Base-by-base conservation (phyloP, 2,113 vertebrate species). In the Tor tambroides region DNA sequence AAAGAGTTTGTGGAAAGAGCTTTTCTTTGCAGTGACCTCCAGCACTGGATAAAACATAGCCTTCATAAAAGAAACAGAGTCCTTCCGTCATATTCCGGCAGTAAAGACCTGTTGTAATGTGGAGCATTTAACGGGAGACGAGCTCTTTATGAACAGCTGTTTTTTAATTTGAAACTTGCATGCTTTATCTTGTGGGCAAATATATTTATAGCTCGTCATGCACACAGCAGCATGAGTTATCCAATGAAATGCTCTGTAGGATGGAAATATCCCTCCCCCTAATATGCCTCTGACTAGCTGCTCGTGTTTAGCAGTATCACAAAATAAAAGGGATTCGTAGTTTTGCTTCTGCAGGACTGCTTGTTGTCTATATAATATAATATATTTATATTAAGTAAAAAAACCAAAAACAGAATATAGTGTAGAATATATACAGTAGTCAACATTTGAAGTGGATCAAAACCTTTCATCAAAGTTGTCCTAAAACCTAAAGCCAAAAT, bases 11-110 rank as follows among this genome's bases (percentile, higher is more conserved):
- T 69, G 30, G 30, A 11, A 11, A 23, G 32, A 21, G 32, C 32
- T 72, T 72, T 72, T 72, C 35, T n/a, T 41, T 72, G 69, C 69
- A 6, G 69, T 72, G 32, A 72, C 69, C 69, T 72, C 32, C 32
- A 72, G 32, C 67, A 21, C 30, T 19, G 17, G 67, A 71, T 72
- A 41, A 41, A 72, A 72, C 35, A 72, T 72, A 4, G 21, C 21
- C 32, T 41, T 72, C 69, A 72, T 72, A 41, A 72, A 72, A 41
- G 35, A 41, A 41, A 41, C 10, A 3, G 35, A 72, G 32, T 72
- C 35, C 17, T 71, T 35, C 32, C 1, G 4, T 71, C 32, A 67
- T 14, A 9, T 32, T 69, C 28, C 2, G 14, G 2, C 65, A 41
- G 69, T 72, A 72, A 72, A 23, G 69, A 41, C 35, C 9, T 12